Evolutionary conservation across 2,888 invertebrate genomes (phyloP).

Genomic region (Xiphydria camelus): DNA sequence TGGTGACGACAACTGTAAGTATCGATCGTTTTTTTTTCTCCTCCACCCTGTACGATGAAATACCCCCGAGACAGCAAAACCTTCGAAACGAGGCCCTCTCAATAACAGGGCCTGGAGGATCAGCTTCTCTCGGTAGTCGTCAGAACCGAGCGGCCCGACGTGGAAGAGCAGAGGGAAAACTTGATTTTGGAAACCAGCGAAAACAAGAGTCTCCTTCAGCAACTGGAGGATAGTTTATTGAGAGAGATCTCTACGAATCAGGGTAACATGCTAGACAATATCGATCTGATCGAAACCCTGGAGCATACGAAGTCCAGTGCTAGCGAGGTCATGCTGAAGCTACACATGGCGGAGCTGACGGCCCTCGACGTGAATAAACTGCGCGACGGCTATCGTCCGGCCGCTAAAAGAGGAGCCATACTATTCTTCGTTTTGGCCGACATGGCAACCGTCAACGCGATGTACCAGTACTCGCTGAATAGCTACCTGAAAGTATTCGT

Average conservation of each 20-base stretch:
- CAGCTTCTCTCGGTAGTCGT: slow-evolving; percentile 89
- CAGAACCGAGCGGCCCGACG: slow-evolving; percentile 80
- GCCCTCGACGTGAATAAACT: slow-evolving; percentile 80
- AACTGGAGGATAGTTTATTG: slow-evolving; percentile 83
- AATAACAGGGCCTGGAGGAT: slow-evolving; percentile 78
- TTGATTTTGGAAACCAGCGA: slow-evolving; percentile 83
- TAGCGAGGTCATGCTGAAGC: slow-evolving; percentile 74
- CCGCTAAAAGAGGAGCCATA: slow-evolving; percentile 84
- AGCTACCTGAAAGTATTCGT: slow-evolving; percentile 85
- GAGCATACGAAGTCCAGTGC: slow-evolving; percentile 91
- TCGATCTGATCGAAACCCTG: slow-evolving; percentile 80
- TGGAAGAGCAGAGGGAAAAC: slow-evolving; percentile 84
- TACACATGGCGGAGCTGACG: slow-evolving; percentile 76
- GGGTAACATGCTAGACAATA: slow-evolving; percentile 92
- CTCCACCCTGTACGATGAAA: too few relatives aligned
- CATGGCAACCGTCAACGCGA: slow-evolving; percentile 84
- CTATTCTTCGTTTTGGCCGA: slow-evolving; percentile 89
- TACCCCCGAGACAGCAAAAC: too few relatives aligned
- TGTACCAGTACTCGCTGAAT: slow-evolving; percentile 91
- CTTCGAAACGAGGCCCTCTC: not conserved
- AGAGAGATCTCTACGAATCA: slow-evolving; percentile 83
- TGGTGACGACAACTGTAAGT: slow-evolving; percentile 77
- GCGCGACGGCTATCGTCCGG: slow-evolving; percentile 83
- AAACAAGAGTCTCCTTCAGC: slow-evolving; percentile 81
- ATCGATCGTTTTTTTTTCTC: too few relatives aligned